These are phyloP conservation scores for Glaucopsyche alexis DNA, from an alignment of 2,888 invertebrate genomes.

Conservation along the genomic window DNA sequence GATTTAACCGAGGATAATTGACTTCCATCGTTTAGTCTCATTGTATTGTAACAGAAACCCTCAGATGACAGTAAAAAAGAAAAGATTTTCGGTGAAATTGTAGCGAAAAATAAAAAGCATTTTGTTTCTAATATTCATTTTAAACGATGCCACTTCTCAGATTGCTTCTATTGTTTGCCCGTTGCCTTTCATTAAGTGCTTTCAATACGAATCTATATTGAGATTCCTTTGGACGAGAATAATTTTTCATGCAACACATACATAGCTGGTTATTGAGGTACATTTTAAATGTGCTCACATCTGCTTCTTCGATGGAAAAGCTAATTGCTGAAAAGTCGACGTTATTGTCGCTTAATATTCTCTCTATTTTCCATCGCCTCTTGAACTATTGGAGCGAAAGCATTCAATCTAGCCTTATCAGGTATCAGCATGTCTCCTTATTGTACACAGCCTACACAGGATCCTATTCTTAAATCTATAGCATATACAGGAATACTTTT, in stretches of 20 bases:
- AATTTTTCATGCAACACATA: not conserved
- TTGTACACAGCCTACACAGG: not conserved
- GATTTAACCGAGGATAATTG: slow-evolving; percentile 1
- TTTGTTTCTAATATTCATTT: slow-evolving; percentile 29
- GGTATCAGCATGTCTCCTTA: slow-evolving; percentile 7
- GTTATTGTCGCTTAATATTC: not conserved
- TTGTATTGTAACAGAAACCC: slow-evolving; percentile 18
- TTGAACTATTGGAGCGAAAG: slow-evolving; percentile 13
- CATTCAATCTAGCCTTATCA: slow-evolving; percentile 7
- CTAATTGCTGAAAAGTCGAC: not conserved
- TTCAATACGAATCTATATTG: slow-evolving; percentile 24
- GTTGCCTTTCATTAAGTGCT: slow-evolving; percentile 28
- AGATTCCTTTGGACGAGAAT: not conserved
- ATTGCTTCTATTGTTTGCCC: slow-evolving; percentile 30
- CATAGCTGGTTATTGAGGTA: not conserved
- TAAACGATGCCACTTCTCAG: slow-evolving; percentile 29
- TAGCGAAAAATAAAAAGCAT: slow-evolving; percentile 13
- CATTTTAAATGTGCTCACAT: not conserved
- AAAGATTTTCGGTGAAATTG: slow-evolving; percentile 12
- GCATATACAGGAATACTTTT: too few relatives aligned
- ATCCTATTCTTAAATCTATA: too few relatives aligned
- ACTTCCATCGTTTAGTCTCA: slow-evolving; percentile 15
- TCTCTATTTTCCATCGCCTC: not conserved
- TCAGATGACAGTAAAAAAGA: slow-evolving; percentile 9
- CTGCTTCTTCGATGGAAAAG: not conserved